Base-by-base conservation (phyloP, 2,113 vertebrate species). In the Dendrocopos noguchii region DNA sequence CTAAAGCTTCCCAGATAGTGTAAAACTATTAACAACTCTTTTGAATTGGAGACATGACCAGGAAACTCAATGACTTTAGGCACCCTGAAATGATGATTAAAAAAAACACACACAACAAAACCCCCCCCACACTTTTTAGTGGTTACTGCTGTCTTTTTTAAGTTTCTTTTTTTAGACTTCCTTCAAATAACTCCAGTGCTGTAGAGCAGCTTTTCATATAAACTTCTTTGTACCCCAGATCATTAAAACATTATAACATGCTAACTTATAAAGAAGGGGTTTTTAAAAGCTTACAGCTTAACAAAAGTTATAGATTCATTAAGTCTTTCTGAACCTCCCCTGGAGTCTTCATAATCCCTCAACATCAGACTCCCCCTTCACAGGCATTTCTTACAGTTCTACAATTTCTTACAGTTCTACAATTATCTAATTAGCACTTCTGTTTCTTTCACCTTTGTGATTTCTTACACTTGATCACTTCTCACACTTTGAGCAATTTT, bases 381-480 rank as follows among this genome's bases (percentile, higher is more conserved):
- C 6, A 81, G 25, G 21, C 55, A 28, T 27, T 82, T 75, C 47
- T 87, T 80, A 68, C 55, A 92, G 60, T 46, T 31, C 31, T 39
- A 79, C 28, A 83, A 16, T 88, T 79, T 50, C 47, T 50, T 27
- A 34, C 56, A 92, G 64, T 46, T 31, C 33, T 33, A 76, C 28
- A 83, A 18, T 88, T 79, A 91, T 4, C 27, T 91, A 82, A 93
- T 92, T 84, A 91, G 33, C 53, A 75, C 73, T 57, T 84, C 22
- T 70, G 47, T 68, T 73, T 61, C 60, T 74, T 93, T 81, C 86
- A 78, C 46, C 34, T 82, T 29, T 31, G 44, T 70, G 42, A 20
- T 74, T 81, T 65, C 56, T 71, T 29, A 21, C 22, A 55, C 77
- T 80, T 68, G 56, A 27, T 42, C 36, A 31, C 0, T 6, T 64